A percentile compares a stretch with the other conserved stretches of the same genome.
Conservation (phyloP, 2,888 invertebrate genomes). For the Ditula angustiorana region DNA sequence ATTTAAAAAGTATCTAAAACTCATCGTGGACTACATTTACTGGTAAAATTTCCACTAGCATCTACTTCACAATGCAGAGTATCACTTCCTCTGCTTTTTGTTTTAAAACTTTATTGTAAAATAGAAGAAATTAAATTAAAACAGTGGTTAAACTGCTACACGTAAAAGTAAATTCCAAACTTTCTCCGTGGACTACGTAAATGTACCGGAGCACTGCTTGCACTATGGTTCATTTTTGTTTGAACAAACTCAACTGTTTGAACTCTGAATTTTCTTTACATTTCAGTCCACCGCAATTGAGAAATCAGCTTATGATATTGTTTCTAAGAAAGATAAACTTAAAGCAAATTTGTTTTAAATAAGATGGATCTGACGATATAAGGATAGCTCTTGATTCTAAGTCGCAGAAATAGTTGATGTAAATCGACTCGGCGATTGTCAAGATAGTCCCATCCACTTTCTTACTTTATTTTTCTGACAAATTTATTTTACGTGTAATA, state of each 20-base stretch:
- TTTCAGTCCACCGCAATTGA: neutral
- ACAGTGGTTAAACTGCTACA: constrained; percentile 28
- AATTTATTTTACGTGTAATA: too few species aligned
- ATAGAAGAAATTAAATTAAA: constrained; percentile 31
- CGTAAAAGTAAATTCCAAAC: constrained; percentile 32
- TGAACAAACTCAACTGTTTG: constrained; percentile 3
- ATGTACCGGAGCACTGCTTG: constrained; percentile 16
- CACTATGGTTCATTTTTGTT: constrained; percentile 9
- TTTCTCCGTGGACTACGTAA: constrained; percentile 4
- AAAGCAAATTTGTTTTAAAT: neutral
- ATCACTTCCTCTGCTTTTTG: neutral
- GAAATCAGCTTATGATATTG: too few species aligned
- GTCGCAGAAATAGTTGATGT: too few species aligned
- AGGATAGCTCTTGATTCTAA: too few species aligned
- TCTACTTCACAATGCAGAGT: neutral
- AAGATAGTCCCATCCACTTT: too few species aligned
- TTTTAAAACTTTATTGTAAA: constrained; percentile 8
- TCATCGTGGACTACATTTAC: neutral
- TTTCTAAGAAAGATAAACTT: too few species aligned
- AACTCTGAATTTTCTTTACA: neutral
- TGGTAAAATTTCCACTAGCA: neutral
- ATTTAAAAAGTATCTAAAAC: neutral
- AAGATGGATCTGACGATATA: too few species aligned
- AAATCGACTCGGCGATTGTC: too few species aligned
- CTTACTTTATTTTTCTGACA: too few species aligned